Evolutionary conservation across 1,140 invertebrate genomes (phyloP), one percentile per base, ranked within the genome.

Genomic region (Proales similis): DNA sequence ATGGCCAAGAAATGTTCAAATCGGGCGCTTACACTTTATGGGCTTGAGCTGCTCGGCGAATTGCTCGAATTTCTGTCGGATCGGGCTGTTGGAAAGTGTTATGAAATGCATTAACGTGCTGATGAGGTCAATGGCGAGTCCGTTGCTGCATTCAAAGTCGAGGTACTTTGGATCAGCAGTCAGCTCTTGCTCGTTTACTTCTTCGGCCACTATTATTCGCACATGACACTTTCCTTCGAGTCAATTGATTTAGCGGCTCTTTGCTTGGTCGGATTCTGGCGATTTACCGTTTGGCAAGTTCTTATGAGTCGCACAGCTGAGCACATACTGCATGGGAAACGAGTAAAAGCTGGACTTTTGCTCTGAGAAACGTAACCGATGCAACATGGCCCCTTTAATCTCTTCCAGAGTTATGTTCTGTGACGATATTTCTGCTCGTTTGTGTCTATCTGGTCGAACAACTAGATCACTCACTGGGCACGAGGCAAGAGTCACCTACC

Each of bases 171-270:
- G 33, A 36, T 36, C 14, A 9, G 33, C 33, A 9, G 9, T 36
- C 9, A 9, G 9, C 14, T 36, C 33, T 36, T 36, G 9, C 14
- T 36, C 33, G 9, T 6, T 19, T 11, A 42, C 36, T 22, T 57
- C 51, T 26, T 57, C 51, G 4, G 51, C 51, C 11, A 57, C 19
- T 20, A 57, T 57, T 14, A 57, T 57, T 57, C 51, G 19, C 17
- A 57, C 20, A 26, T 11, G 11, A 57, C 36, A 30, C 33, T 36
- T 36, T 36, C 14, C 14, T n/a, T 36, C 14, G 14, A 36, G 14
- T 36, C 33, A 9, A 36, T 36, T n/a, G n/a, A n/a, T 36, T 36
- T 36, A 36, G 14, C 33, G 9, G 14, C 33, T 14, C 9, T 36
- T 36, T 36, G 33, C 33, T 36, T n/a, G n/a, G n/a, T n/a, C n/a